Conservation (phyloP, 2,888 invertebrate species). For the Mantis religiosa region DNA sequence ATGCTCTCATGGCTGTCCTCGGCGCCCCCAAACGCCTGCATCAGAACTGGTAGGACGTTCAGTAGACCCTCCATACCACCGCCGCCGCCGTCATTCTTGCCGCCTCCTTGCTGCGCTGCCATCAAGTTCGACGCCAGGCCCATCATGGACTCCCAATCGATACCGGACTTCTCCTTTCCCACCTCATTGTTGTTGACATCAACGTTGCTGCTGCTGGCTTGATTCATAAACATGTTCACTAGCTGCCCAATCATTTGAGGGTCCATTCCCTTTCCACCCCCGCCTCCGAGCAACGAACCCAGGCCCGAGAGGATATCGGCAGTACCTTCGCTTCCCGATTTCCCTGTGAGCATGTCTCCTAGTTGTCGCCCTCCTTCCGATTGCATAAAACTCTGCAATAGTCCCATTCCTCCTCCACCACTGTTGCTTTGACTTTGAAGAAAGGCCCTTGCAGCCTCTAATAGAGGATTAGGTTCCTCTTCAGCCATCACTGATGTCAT, state of each 20-base stretch:
- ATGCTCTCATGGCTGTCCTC: background rate
- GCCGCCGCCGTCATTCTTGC: conserved; percentile 38
- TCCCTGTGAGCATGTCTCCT: conserved; percentile 32
- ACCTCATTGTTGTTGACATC: conserved; percentile 29
- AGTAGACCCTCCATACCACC: conserved; percentile 41
- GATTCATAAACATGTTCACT: conserved; percentile 52
- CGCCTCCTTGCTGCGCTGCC: conserved; percentile 33
- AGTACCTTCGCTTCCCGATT: conserved; percentile 36
- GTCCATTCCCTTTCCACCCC: conserved; percentile 46
- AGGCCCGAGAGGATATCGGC: conserved; percentile 42
- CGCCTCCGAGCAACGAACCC: conserved; percentile 37
- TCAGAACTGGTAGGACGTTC: conserved; percentile 61
- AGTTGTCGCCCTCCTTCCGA: conserved; percentile 60
- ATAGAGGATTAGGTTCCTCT: conserved; percentile 58
- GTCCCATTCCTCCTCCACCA: conserved; percentile 59
- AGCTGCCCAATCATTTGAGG: conserved; percentile 56
- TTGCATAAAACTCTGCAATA: conserved; percentile 66
- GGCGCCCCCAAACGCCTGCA: conserved; percentile 45
- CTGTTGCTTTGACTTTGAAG: conserved; percentile 43
- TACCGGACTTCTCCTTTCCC: background rate
- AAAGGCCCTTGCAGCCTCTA: conserved; percentile 66
- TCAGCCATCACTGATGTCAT: conserved; percentile 27
- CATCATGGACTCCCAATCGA: conserved; percentile 31
- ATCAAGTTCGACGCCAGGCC: conserved; percentile 29
- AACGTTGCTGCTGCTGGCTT: conserved; percentile 32